These are phyloP conservation scores for Gymnothorax reevesii DNA, from an alignment of 2,797 vertebrate genomes.

Conservation along the genomic window DNA sequence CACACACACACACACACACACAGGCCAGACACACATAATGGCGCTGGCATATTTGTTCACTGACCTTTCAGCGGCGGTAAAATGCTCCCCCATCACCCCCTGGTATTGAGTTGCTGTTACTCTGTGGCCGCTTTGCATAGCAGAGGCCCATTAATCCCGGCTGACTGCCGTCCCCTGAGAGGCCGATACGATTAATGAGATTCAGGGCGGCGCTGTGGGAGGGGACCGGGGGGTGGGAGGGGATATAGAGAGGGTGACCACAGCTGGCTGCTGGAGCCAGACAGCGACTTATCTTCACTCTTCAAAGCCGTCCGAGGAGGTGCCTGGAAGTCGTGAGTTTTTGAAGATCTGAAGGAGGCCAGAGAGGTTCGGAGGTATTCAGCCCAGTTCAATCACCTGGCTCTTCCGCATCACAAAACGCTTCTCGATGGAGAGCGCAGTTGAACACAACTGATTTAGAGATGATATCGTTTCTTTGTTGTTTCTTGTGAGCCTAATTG, in stretches of 20 bases:
- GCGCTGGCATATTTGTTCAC: slow-evolving; percentile 50
- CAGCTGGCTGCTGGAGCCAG: slow-evolving; percentile 45
- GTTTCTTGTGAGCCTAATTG: not conserved
- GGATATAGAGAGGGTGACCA: slow-evolving; percentile 45
- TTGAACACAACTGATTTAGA: not conserved
- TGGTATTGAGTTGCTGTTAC: slow-evolving; percentile 69
- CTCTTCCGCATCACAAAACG: not conserved
- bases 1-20: not conserved
- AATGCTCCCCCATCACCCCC: slow-evolving; percentile 70
- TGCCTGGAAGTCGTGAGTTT: slow-evolving; percentile 42
- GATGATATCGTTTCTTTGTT: not conserved
- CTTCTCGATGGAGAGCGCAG: not conserved
- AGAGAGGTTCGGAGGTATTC: slow-evolving; percentile 26
- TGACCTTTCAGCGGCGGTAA: slow-evolving; percentile 60
- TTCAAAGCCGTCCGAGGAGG: slow-evolving; percentile 42
- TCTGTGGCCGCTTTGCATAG: slow-evolving; percentile 71
- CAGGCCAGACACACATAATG: slow-evolving; percentile 37
- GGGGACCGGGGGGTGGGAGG: slow-evolving; percentile 42
- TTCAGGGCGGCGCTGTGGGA: slow-evolving; percentile 53
- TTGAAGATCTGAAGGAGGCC: slow-evolving; percentile 44
- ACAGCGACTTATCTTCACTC: slow-evolving; percentile 46
- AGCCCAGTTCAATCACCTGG: not conserved
- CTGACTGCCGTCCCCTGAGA: slow-evolving; percentile 61
- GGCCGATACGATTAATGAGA: slow-evolving; percentile 72
- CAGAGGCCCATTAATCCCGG: slow-evolving; percentile 72